A percentile compares a stretch with the other conserved stretches of the same genome.
Evolutionary conservation across 2,113 vertebrate species (phyloP).

Genomic region (Bostrychus sinensis): DNA sequence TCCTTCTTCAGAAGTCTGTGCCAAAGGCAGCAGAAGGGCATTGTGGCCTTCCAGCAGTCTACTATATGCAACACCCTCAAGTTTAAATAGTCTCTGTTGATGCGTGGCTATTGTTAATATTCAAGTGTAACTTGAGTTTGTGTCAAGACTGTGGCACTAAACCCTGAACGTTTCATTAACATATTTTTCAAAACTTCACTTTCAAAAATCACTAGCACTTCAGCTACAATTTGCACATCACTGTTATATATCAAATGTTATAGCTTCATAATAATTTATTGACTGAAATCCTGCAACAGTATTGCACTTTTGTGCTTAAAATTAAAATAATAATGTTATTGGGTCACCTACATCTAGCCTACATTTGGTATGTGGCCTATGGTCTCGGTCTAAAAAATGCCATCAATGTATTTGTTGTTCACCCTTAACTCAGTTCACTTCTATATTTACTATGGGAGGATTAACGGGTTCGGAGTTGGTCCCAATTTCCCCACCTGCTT

Average conservation of each 20-base stretch:
- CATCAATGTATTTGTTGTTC: conserved; percentile 48
- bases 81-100: conserved; percentile 35
- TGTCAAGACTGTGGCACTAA: conserved; percentile 22
- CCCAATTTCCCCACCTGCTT: conserved; percentile 74
- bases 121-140: conserved; percentile 29
- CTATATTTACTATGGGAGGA: conserved; percentile 77
- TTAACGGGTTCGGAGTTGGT: conserved; percentile 65
- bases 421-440: conserved; percentile 53
- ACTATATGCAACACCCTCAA: conserved; percentile 29
- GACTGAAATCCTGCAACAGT: too few relatives aligned
- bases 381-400: conserved; percentile 28
- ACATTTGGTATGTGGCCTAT: neutral
- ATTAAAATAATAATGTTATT: neutral
- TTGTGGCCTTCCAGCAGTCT: conserved; percentile 45
- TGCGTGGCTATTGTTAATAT: conserved; percentile 26
- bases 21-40: conserved; percentile 48
- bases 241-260: neutral
- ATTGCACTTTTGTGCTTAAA: too few relatives aligned
- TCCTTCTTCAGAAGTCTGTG: conserved; percentile 22
- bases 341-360: neutral
- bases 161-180: neutral
- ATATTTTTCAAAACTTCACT: neutral
- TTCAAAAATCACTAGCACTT: neutral
- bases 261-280: neutral
- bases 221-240: neutral